Evolutionary conservation across 2,797 vertebrate genomes (phyloP), one percentile per base, ranked within the genome.

Genomic region (Chloroceryle amazona): DNA sequence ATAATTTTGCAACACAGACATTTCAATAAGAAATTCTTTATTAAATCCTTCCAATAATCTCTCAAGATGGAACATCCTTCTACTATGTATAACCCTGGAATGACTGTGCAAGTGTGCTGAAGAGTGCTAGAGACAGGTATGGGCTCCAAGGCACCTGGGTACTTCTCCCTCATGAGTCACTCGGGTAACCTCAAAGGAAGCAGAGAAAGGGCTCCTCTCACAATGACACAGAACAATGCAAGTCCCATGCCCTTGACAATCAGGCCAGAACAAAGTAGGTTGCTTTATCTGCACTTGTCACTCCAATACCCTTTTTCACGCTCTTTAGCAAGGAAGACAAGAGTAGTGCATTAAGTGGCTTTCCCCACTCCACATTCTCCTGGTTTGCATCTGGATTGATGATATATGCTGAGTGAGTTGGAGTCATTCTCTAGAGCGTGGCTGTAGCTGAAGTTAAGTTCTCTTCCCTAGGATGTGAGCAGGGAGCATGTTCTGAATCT

Each of bases 111-210:
- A 85, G 71, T 22, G 37, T n/a, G 15, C 60, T 85, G 72, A 82
- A 95, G 90, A 65, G 83, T 86, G 44, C 84, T 94, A 67, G 83
- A 90, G 62, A 60, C 72, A 93, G 70, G 84, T 86, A 66, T 46
- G 86, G 54, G 25, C 89, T 94, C 61, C n/a, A 46, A 78, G 61
- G 35, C 92, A 92, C 78, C 94, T 87, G 83, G 60, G 55, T 55
- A 20, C 74, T 92, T 91, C 71, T 79, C 54, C 86, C 80, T 44
- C 81, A 1, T 31, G 39, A 16, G 37, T 88, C 60, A 44, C 23
- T 57, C 42, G 26, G 31, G 39, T 79, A 73, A 44, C 9, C 78
- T 87, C 86, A 67, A 18, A 91, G 61, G 86, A 60, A 92, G 78
- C 9, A 63, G 52, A 71, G 54, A 37, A 62, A 84, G 6, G 3